Evolutionary conservation across 2,888 invertebrate genomes (phyloP), one percentile per base, ranked within the genome.

Genomic region (Acanthosepion pharaonis): DNA sequence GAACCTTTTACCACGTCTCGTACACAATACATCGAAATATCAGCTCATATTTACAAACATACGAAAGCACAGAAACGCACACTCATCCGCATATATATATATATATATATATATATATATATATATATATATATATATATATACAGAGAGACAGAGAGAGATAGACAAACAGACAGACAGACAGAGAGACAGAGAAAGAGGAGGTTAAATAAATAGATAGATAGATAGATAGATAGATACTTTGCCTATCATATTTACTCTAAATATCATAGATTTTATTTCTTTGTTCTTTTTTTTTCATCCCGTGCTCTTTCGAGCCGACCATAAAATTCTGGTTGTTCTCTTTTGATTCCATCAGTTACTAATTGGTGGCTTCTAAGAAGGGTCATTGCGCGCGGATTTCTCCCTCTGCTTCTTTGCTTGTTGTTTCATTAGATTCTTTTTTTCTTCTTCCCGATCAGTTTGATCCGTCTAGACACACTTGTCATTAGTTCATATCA

Each of bases 401-500:
- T 78, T 78, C 78, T 78, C n/a, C 15, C n/a, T n/a, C 9, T 78
- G 8, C 15, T 28, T 8, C 18, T n/a, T n/a, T n/a, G 9, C 33
- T 78, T 33, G n/a, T 78, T 33, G n/a, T 78, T 78, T 64, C 8
- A 64, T 64, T 78, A 15, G n/a, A 0, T n/a, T n/a, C n/a, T n/a
- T 8, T 78, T n/a, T n/a, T 28, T 78, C n/a, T 78, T 8, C n/a
- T 78, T 78, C 5, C 20, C 20, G 15, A 55, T 23, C 59, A 23
- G 59, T 78, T 78, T n/a, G 78, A n/a, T 78, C 78, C n/a, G 78
- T 78, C 78, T 78, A 78, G 78, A 78, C 78, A 11, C 78, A 78
- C 78, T 78, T 78, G 78, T n/a, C 78, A 78, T 78, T 78, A 78
- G 78, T 33, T 33, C n/a, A 78, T 78, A 78, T 78, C 78, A 78